Conservation (phyloP, 2,797 vertebrate genomes). For the Phalloptychus januarius region DNA sequence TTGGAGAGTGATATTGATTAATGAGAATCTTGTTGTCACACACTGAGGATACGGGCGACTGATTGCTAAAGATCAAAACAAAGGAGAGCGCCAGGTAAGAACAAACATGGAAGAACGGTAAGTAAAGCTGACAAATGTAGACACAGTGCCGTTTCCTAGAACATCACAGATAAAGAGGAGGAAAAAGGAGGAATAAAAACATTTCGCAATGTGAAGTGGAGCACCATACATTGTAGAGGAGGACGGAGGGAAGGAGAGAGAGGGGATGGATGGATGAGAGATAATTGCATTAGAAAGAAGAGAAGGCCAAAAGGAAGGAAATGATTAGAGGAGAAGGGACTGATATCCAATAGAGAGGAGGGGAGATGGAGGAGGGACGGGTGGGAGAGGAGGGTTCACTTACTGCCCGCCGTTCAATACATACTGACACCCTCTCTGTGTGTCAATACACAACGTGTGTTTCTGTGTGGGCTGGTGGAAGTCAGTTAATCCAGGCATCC, state of each 20-base stretch:
- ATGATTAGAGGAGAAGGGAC: constrained; percentile 82
- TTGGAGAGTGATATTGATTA: constrained; percentile 75
- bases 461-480: constrained; percentile 36
- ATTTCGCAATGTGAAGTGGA: constrained; percentile 33
- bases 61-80: constrained; percentile 73
- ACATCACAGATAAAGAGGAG: constrained; percentile 62
- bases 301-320: constrained; percentile 85
- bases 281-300: constrained; percentile 85
- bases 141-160: constrained; percentile 56
- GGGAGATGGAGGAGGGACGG: constrained; percentile 62
- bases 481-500: constrained; percentile 56
- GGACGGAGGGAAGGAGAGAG: constrained; percentile 52
- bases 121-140: constrained; percentile 67
- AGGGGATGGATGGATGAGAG: constrained; percentile 73
- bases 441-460: constrained; percentile 74
- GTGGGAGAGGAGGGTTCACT: constrained; percentile 68
- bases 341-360: constrained; percentile 82
- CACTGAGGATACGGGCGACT: constrained; percentile 57
- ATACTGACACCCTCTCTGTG: constrained; percentile 77
- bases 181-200: constrained; percentile 20
- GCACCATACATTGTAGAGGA: constrained; percentile 37
- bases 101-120: constrained; percentile 71
- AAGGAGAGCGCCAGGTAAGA: constrained; percentile 65
- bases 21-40: constrained; percentile 73
- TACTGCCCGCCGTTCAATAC: constrained; percentile 78